Conservation (phyloP, 2,797 vertebrate species). For the Molossus alvarezi region DNA sequence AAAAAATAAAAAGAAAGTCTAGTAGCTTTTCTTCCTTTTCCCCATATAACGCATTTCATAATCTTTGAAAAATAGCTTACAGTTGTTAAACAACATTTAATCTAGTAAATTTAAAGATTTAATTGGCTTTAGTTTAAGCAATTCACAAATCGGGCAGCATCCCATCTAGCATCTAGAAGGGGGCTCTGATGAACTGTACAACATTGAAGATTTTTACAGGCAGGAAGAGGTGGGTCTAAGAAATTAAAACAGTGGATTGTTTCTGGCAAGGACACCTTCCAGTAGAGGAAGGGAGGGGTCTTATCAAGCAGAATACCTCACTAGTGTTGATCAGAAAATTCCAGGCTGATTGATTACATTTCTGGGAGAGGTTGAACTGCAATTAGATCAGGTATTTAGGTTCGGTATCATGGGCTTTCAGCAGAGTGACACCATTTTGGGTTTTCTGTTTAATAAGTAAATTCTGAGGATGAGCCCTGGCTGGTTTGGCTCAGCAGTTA, state of each 20-base stretch:
- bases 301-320: not conserved
- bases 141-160: not conserved
- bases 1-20: not conserved
- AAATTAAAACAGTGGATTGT: not conserved
- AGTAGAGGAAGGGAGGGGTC: not conserved
- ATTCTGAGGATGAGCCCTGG: not conserved
- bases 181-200: not conserved
- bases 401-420: not conserved
- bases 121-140: not conserved
- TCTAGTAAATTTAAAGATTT: not conserved
- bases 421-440: not conserved
- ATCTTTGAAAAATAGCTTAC: slow-evolving; percentile 46
- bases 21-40: not conserved
- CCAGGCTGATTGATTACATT: not conserved
- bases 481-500: too few relatives aligned
- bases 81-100: not conserved
- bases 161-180: not conserved
- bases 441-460: not conserved
- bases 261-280: not conserved
- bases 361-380: too few relatives aligned
- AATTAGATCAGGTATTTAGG: not conserved
- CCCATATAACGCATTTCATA: not conserved
- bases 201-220: not conserved
- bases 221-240: not conserved
- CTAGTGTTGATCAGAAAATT: not conserved